phyloP scores from a whole-genome alignment of 1,140 invertebrate species.

The Caenorhabditis inopinata region DNA sequence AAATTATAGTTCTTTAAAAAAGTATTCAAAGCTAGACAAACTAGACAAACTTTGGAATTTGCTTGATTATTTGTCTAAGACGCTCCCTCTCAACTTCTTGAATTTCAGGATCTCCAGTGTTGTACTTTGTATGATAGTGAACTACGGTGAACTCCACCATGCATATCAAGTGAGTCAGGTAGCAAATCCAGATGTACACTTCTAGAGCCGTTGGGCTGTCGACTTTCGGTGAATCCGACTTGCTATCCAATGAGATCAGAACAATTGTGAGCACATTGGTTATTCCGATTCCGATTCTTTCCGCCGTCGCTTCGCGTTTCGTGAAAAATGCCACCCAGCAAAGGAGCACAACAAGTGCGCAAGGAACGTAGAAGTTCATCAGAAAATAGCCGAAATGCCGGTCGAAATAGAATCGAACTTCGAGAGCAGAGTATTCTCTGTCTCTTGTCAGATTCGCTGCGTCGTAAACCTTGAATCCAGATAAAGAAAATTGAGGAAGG shows the following conservation, averaged over 20 bases:
- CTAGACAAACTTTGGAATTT: conserved; percentile 41
- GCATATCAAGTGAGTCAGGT: conserved; percentile 85
- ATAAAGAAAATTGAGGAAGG: conserved; percentile 48
- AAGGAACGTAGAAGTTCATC: conserved; percentile 88
- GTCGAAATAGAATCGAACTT: conserved; percentile 67
- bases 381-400: conserved; percentile 77
- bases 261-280: conserved; percentile 50
- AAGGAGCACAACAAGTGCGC: conserved; percentile 86
- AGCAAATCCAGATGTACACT: conserved; percentile 97
- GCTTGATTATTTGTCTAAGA: conserved; percentile 42
- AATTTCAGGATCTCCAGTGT: conserved; percentile 47
- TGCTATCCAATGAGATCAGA: conserved; percentile 43
- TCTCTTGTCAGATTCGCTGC: conserved; percentile 40
- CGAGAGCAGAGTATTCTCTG: conserved; percentile 62
- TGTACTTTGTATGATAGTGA: conserved; percentile 52
- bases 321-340: conserved; percentile 96
- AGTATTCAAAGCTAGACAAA: not conserved
- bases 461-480: conserved; percentile 45
- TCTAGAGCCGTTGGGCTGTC: conserved; percentile 98
- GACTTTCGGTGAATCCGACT: conserved; percentile 69
- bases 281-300: conserved; percentile 70
- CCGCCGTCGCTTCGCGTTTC: conserved; percentile 72
- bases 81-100: conserved; percentile 44
- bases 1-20: not conserved
- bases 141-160: conserved; percentile 52